phyloP scores from a whole-genome alignment of 2,888 invertebrate genomes.

The Lacanobia wlatinum region DNA sequence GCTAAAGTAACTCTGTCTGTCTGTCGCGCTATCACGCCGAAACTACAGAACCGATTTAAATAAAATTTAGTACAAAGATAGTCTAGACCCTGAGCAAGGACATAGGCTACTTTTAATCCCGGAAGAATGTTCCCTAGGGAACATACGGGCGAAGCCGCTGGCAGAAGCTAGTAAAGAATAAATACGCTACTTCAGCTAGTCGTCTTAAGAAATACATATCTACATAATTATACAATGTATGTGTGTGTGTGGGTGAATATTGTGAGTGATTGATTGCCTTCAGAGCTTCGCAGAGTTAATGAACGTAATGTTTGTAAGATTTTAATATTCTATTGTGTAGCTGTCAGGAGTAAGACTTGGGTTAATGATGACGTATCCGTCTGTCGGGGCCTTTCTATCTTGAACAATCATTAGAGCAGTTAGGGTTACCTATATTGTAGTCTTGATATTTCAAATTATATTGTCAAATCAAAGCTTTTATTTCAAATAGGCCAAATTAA shows the following conservation, averaged over 20 bases:
- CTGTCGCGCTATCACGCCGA: no score
- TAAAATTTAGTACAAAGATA: no score
- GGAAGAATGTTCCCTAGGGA: no score
- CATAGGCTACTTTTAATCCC: no score
- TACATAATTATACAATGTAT: background rate
- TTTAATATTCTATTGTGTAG: conserved; percentile 51
- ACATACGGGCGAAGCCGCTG: no score
- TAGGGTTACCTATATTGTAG: background rate
- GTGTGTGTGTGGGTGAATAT: conserved; percentile 5
- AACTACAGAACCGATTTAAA: no score
- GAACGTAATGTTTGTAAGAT: conserved; percentile 46
- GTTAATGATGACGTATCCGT: conserved; percentile 44
- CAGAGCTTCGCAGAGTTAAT: conserved; percentile 45
- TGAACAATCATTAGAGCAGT: background rate
- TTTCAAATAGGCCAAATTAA: background rate
- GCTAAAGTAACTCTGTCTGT: no score
- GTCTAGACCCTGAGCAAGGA: no score
- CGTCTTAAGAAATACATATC: background rate
- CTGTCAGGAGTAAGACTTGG: conserved; percentile 22
- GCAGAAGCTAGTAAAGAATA: no score
- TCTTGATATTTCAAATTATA: background rate
- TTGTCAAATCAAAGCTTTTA: background rate
- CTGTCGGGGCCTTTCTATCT: conserved; percentile 16
- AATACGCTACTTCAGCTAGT: background rate
- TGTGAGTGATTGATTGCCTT: conserved; percentile 54